Evolutionary conservation across 2,113 vertebrate species (phyloP).

Genomic region (Melanotaenia duboulayi): DNA sequence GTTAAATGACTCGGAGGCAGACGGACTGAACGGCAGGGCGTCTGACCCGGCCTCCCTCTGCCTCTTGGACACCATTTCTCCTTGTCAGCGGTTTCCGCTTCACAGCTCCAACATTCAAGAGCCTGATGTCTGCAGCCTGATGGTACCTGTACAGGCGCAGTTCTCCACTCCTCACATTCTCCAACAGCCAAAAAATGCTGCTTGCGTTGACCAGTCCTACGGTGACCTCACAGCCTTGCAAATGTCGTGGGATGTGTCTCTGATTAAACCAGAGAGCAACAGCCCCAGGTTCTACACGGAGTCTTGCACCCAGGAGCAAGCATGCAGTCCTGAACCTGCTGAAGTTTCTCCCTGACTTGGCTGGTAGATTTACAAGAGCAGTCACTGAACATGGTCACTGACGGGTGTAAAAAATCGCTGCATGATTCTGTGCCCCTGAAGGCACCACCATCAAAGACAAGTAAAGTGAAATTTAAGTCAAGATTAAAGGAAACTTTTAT

Average conservation of each 20-base stretch:
- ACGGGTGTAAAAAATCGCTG: too few relatives aligned
- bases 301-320: slow-evolving; percentile 58
- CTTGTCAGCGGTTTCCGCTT: slow-evolving; percentile 23
- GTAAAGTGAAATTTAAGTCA: neutral
- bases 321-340: slow-evolving; percentile 68
- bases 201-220: slow-evolving; percentile 58
- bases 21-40: slow-evolving; percentile 43
- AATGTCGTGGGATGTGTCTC: slow-evolving; percentile 78
- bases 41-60: slow-evolving; percentile 30
- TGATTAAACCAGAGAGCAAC: slow-evolving; percentile 63
- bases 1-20: slow-evolving; percentile 37
- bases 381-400: too few relatives aligned
- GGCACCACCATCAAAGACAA: too few relatives aligned
- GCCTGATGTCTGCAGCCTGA: neutral
- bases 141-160: slow-evolving; percentile 54
- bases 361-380: too few relatives aligned
- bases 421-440: too few relatives aligned
- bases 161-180: slow-evolving; percentile 76
- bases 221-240: slow-evolving; percentile 53
- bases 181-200: slow-evolving; percentile 38
- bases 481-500: neutral
- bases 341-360: slow-evolving; percentile 53
- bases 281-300: slow-evolving; percentile 66
- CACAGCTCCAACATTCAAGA: slow-evolving; percentile 25
- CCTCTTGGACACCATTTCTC: slow-evolving; percentile 40